Evolutionary conservation across 1,140 invertebrate genomes (phyloP).

Genomic region (Drosophila nebulosa): DNA sequence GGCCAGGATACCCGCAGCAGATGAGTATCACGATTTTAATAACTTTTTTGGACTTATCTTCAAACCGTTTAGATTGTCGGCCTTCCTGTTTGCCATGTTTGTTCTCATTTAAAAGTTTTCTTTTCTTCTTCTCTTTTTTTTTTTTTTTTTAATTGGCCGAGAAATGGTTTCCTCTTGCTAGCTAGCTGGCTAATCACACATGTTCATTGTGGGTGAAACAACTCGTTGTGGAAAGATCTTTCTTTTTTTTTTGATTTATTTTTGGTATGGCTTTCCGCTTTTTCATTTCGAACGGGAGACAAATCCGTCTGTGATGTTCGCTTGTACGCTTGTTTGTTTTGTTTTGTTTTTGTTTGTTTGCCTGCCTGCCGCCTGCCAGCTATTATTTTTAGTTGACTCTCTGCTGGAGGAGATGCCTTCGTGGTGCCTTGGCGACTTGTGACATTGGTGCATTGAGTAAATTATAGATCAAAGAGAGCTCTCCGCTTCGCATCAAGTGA

Average conservation of each 20-base stretch:
- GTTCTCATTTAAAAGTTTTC: too few species aligned
- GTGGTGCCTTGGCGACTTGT: not conserved
- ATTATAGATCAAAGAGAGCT: constrained; percentile 3
- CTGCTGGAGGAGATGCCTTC: not conserved
- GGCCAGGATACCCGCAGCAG: too few species aligned
- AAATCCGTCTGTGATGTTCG: not conserved
- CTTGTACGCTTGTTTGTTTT: not conserved
- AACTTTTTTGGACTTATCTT: too few species aligned
- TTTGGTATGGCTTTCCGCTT: not conserved
- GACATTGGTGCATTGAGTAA: constrained; percentile 3
- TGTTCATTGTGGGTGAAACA: not conserved
- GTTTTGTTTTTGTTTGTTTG: not conserved
- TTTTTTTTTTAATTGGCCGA: not conserved
- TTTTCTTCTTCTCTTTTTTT: not conserved
- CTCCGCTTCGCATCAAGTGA: constrained; percentile 2
- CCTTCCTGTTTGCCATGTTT: too few species aligned
- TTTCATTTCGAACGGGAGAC: not conserved
- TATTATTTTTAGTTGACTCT: constrained; percentile 5
- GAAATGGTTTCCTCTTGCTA: not conserved
- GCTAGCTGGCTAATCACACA: not conserved
- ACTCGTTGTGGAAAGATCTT: not conserved
- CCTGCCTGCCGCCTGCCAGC: not conserved
- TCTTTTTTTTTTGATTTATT: not conserved
- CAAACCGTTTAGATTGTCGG: too few species aligned
- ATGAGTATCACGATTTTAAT: too few species aligned